phyloP scores from a whole-genome alignment of 1,140 invertebrate genomes.

The Eupeodes corollae region DNA sequence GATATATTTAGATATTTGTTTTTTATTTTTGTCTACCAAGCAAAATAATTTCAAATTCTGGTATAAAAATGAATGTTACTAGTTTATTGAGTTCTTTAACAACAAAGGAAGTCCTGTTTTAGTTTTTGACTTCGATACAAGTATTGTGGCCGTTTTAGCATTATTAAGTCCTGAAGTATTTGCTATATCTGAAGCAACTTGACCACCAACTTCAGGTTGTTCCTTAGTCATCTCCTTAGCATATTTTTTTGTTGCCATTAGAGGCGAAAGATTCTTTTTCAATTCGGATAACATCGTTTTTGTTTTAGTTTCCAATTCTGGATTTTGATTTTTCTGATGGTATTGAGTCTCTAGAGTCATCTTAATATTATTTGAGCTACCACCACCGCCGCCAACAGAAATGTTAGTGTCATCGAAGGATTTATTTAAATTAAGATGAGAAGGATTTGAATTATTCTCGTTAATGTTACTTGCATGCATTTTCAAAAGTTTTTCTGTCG shows the following conservation, averaged over 20 bases:
- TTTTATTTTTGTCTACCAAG: no score
- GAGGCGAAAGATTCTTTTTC: neutral
- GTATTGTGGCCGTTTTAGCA: conserved; percentile 36
- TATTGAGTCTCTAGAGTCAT: conserved; percentile 6
- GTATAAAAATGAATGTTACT: no score
- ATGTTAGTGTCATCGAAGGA: no score
- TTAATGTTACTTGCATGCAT: no score
- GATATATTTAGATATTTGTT: no score
- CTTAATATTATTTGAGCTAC: neutral
- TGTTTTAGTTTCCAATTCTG: neutral
- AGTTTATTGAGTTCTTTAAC: conserved; percentile 36
- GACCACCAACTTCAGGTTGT: neutral
- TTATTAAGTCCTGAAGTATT: conserved; percentile 7
- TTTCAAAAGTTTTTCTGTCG: no score
- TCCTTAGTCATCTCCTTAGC: neutral
- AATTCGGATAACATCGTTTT: neutral
- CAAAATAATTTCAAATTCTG: no score
- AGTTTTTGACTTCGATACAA: conserved; percentile 38
- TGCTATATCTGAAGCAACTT: neutral
- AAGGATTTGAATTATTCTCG: no score
- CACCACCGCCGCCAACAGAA: neutral
- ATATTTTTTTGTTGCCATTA: neutral
- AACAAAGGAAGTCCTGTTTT: conserved; percentile 37
- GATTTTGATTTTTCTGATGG: conserved; percentile 15
- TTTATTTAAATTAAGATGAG: no score